Percentiles rank a stretch among this genome's conserved stretches.
Evolutionary conservation across 2,888 invertebrate species (phyloP).

Genomic region (Himalopsyche japonica): DNA sequence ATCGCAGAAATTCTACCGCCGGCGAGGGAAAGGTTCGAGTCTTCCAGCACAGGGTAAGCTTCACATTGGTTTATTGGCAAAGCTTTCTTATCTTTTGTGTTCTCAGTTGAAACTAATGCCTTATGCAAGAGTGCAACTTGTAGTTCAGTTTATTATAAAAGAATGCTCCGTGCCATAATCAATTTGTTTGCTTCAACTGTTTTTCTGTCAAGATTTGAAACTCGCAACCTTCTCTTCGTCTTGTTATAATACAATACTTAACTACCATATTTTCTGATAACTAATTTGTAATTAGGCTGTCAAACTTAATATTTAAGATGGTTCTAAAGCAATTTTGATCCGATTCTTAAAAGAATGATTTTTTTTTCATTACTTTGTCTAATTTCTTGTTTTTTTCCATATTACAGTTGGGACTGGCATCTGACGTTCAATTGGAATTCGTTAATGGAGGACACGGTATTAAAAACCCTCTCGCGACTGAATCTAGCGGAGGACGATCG

Average conservation of each 20-base stretch:
- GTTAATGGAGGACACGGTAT: slow-evolving; percentile 98
- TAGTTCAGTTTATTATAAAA: slow-evolving; percentile 5
- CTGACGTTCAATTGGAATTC: slow-evolving; percentile 89
- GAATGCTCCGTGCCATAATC: slow-evolving; percentile 47
- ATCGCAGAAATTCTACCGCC: slow-evolving; percentile 63
- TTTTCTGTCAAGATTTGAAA: background rate
- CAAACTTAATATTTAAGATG: background rate
- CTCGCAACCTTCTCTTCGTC: background rate
- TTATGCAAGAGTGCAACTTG: background rate
- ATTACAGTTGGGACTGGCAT: slow-evolving; percentile 82
- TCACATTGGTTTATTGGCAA: slow-evolving; percentile 62
- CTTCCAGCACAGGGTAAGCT: slow-evolving; percentile 89
- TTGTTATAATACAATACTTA: background rate
- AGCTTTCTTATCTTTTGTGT: slow-evolving; percentile 49
- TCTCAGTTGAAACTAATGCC: background rate
- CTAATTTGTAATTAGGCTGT: background rate
- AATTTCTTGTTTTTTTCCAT: slow-evolving; percentile 40
- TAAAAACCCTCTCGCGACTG: slow-evolving; percentile 90
- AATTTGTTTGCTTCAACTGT: slow-evolving; percentile 49
- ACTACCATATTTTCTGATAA: too few relatives aligned
- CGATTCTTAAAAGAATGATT: too few relatives aligned
- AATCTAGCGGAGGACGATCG: slow-evolving; percentile 65
- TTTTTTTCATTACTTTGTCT: background rate
- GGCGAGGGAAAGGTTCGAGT: slow-evolving; percentile 66
- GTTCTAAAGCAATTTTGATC: too few relatives aligned